Conservation (phyloP, 2,797 vertebrate species). For the Eidolon dupreanum region DNA sequence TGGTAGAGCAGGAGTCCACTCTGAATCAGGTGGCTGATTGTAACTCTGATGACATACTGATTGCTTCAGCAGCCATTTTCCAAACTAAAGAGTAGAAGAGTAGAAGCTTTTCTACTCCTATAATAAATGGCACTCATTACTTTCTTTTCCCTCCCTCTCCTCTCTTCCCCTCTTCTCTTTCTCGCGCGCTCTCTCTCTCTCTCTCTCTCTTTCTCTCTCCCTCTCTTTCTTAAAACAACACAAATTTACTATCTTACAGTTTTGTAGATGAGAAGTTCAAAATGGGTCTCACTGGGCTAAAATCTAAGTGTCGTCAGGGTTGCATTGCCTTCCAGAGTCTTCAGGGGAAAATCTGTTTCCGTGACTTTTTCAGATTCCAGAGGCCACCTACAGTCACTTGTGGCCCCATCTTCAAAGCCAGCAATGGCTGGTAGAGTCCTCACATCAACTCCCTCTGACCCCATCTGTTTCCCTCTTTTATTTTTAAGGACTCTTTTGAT, state of each 20-base stretch:
- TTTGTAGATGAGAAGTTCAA: not conserved
- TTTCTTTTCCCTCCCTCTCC: not conserved
- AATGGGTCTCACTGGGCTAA: not conserved
- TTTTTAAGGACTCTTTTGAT: not conserved
- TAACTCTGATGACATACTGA: not conserved
- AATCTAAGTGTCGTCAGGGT: not conserved
- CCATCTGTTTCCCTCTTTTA: not conserved
- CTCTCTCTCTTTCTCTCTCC: too few species aligned
- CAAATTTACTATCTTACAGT: not conserved
- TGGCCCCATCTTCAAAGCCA: not conserved
- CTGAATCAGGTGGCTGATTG: not conserved
- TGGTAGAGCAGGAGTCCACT: not conserved
- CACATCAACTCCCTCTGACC: not conserved
- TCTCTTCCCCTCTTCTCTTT: too few species aligned
- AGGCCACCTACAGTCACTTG: not conserved
- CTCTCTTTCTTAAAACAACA: not conserved
- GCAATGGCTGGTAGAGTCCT: not conserved
- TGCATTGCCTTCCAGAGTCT: not conserved
- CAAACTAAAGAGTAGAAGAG: not conserved
- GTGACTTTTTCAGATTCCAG: not conserved
- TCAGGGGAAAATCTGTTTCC: not conserved
- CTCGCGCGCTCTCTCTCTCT: too few species aligned
- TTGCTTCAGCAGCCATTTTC: not conserved
- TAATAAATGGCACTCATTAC: not conserved
- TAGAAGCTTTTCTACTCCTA: not conserved